Evolutionary conservation across 2,888 invertebrate species (phyloP).

Genomic region (Dascillus cervinus): DNA sequence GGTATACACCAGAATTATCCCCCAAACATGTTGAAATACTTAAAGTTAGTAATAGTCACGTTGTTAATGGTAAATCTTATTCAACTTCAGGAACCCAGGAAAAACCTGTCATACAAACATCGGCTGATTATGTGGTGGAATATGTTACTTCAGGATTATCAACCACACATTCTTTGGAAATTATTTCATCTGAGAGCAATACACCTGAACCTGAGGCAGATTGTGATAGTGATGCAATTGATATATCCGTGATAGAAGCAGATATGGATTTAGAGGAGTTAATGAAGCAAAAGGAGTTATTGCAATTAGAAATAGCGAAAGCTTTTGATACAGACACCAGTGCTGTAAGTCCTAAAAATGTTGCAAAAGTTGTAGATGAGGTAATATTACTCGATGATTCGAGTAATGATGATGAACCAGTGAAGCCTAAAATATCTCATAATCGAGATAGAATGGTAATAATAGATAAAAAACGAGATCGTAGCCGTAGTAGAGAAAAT

Average conservation of each 20-base stretch:
- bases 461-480: constrained; percentile 32
- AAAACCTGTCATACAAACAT: constrained; percentile 34
- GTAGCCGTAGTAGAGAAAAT: constrained; percentile 18
- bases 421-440: constrained; percentile 35
- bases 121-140: constrained; percentile 44
- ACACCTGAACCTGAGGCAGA: constrained; percentile 58
- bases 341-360: constrained; percentile 43
- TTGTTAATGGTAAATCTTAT: constrained; percentile 34
- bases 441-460: constrained; percentile 40
- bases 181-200: constrained; percentile 61
- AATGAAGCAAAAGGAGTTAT: constrained; percentile 79
- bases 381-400: constrained; percentile 59
- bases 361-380: constrained; percentile 45
- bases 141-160: constrained; percentile 43
- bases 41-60: constrained; percentile 27
- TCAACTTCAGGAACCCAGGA: constrained; percentile 26
- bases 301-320: constrained; percentile 75
- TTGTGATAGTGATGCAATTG: constrained; percentile 61
- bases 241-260: constrained; percentile 69
- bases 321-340: constrained; percentile 44
- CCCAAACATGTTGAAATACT: constrained; percentile 23
- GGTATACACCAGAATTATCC: constrained; percentile 38
- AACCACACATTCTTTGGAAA: constrained; percentile 46
- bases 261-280: constrained; percentile 82
- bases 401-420: constrained; percentile 46